phyloP scores from a whole-genome alignment of 2,797 vertebrate genomes.

The Taeniopygia guttata region DNA sequence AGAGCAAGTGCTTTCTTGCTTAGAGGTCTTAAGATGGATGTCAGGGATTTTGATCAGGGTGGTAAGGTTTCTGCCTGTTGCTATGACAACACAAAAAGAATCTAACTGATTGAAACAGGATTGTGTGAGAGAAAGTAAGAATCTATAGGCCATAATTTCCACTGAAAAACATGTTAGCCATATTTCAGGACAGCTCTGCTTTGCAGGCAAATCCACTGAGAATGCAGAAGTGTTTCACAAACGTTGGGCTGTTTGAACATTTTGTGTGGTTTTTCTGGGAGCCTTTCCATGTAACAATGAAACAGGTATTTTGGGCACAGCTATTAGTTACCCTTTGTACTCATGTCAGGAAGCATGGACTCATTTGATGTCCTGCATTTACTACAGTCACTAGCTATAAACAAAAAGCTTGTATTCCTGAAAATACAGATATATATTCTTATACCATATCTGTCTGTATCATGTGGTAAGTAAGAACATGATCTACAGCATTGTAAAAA shows the following conservation, averaged over 20 bases:
- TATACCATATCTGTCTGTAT: background rate
- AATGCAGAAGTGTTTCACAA: background rate
- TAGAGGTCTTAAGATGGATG: background rate
- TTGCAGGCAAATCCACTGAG: background rate
- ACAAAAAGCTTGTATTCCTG: background rate
- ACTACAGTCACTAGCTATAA: background rate
- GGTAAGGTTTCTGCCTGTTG: background rate
- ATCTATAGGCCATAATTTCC: background rate
- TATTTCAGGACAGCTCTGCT: background rate
- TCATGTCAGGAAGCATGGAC: background rate
- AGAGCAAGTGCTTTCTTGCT: background rate
- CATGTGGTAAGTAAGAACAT: background rate
- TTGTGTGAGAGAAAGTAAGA: background rate
- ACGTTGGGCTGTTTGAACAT: background rate
- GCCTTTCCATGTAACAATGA: background rate
- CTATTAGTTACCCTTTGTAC: background rate
- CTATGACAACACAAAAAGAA: constrained; percentile 12
- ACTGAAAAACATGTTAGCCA: background rate
- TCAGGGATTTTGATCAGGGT: background rate
- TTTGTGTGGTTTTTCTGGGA: background rate
- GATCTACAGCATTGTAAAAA: background rate
- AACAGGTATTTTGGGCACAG: background rate
- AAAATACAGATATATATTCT: background rate
- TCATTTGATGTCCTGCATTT: background rate
- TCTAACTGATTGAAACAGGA: background rate